Evolutionary conservation across 2,113 vertebrate genomes (phyloP).

Genomic region (Labeo rohita): DNA sequence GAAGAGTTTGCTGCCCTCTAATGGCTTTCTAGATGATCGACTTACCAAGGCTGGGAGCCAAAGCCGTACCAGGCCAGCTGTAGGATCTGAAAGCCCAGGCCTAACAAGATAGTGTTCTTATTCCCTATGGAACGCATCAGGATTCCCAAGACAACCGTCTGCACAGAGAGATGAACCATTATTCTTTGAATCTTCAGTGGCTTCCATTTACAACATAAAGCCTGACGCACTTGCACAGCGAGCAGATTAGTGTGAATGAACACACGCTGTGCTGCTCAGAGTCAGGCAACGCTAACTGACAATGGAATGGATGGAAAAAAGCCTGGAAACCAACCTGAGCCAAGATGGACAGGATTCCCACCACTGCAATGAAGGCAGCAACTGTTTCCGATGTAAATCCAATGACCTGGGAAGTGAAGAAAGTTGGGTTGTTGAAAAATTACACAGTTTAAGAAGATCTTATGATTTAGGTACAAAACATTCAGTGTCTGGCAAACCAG

Average conservation of each 20-base stretch:
- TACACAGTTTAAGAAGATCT: not conserved
- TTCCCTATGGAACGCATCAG: conserved; percentile 92
- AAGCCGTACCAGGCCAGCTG: conserved; percentile 93
- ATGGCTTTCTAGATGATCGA: conserved; percentile 29
- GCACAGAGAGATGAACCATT: conserved; percentile 49
- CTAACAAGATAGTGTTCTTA: conserved; percentile 91
- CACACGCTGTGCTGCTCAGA: not conserved
- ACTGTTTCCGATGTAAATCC: conserved; percentile 87
- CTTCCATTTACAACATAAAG: conserved; percentile 7
- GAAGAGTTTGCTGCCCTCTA: conserved; percentile 28
- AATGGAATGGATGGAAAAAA: not conserved
- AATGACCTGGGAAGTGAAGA: conserved; percentile 79
- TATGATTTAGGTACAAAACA: not conserved
- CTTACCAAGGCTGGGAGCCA: conserved; percentile 91
- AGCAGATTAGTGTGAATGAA: not conserved
- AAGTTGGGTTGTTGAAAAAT: not conserved
- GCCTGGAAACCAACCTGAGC: conserved; percentile 81
- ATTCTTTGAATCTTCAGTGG: conserved; percentile 29
- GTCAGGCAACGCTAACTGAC: not conserved
- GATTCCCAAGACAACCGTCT: conserved; percentile 89
- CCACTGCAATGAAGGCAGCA: conserved; percentile 88
- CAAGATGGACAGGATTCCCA: conserved; percentile 90
- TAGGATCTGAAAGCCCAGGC: conserved; percentile 90
- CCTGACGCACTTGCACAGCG: not conserved
- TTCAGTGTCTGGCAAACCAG: not conserved